Base-by-base conservation (phyloP, 1,140 invertebrate genomes). In the Holcopasites calliopsidis region DNA sequence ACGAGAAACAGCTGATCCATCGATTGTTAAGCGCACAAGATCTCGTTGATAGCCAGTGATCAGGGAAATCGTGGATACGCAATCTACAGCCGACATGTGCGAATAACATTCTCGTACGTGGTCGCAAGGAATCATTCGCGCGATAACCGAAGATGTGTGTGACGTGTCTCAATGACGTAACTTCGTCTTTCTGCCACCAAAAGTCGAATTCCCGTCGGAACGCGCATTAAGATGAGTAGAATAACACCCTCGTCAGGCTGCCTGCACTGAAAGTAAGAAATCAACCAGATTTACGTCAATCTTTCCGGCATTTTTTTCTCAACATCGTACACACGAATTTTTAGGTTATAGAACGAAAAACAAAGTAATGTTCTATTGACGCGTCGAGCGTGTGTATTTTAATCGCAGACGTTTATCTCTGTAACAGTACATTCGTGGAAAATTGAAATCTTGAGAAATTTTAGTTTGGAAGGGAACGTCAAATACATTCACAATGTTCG, bases 121-220 rank as follows among this genome's bases (percentile, higher is more conserved):
- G 47, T 28, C 18, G 26, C 52, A 26, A 26, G 13, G 28, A 74
- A 42, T 66, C 40, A 35, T 66, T 55, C 23, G 21, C 3, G 71
- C 23, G 50, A 74, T 74, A 74, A 66, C 61, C 18, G 50, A 74
- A 65, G 40, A 74, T 76, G 73, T 76, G 35, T 42, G 28, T 76
- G 73, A 70, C 65, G 73, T 70, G 65, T 76, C 65, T 70, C 65
- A 74, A 74, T 74, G 71, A 74, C 71, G 71, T 74, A 74, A 74
- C 40, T 42, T 66, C 33, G 31, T 55, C 49, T 73, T 73, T 73
- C 49, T 55, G 28, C 16, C 31, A 74, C 50, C 38, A 74, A 74
- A 66, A 54, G 31, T 47, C 50, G 31, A 66, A 74, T 52, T 40
- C 40, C 16, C 16, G n/a, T 28, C 18, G 18, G 2, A n/a, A 55